phyloP scores from a whole-genome alignment of 1,140 invertebrate genomes.

The Drosophila subobscura region DNA sequence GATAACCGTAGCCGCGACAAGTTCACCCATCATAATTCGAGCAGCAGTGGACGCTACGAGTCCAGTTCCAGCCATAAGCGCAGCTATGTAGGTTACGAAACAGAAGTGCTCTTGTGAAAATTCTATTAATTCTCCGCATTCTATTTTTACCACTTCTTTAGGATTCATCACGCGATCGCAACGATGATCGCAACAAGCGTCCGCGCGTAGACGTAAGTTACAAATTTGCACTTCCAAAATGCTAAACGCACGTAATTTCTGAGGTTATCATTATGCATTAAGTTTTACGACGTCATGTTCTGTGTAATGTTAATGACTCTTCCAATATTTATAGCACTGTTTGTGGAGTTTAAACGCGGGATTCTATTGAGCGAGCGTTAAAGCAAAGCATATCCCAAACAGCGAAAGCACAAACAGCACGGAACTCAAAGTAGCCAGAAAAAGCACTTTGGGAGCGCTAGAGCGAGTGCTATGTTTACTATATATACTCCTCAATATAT shows the following conservation, averaged over 20 bases:
- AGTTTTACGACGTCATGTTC: constrained; percentile 41
- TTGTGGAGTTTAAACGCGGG: constrained; percentile 75
- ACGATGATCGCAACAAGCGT: constrained; percentile 72
- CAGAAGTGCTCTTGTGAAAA: background rate
- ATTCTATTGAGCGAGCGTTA: constrained; percentile 65
- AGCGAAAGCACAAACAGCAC: constrained; percentile 34
- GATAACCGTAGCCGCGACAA: constrained; percentile 72
- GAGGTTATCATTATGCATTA: constrained; percentile 48
- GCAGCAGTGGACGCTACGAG: constrained; percentile 70
- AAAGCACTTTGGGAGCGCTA: constrained; percentile 35
- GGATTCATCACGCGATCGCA: constrained; percentile 76
- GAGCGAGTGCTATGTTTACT: constrained; percentile 1
- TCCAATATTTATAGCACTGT: constrained; percentile 79
- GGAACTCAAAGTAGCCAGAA: constrained; percentile 58
- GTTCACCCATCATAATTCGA: constrained; percentile 65
- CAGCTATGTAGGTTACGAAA: constrained; percentile 65
- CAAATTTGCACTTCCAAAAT: constrained; percentile 24
- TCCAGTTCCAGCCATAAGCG: constrained; percentile 69
- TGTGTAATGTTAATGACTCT: constrained; percentile 76
- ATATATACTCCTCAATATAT: constrained; percentile 26
- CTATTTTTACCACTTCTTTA: constrained; percentile 35
- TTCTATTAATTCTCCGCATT: background rate
- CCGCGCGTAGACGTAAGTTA: constrained; percentile 79
- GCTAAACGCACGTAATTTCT: constrained; percentile 29
- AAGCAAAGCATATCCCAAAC: constrained; percentile 39